Evolutionary conservation across 1,140 invertebrate species (phyloP), one percentile per base, ranked within the genome.

Genomic region (Globodera rostochiensis): DNA sequence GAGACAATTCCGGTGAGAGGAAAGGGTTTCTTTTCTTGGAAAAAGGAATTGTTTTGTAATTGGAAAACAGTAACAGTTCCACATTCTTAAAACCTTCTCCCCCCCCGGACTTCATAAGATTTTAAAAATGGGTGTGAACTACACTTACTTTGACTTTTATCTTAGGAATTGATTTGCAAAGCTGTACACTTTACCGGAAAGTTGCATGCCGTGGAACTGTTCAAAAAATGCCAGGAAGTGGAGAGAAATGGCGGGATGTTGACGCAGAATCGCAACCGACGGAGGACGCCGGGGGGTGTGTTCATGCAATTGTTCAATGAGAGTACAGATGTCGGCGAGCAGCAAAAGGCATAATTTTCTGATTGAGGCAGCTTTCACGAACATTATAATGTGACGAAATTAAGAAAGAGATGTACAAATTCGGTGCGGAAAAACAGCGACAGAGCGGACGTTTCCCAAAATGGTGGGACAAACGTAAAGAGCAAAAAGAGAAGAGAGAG

Each of bases 241-340:
- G 83, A 84, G 53, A 74, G 84, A 45, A 46, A 46, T n/a, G 83
- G 83, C 5, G 83, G 80, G 82, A 88, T 89, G 84, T 74, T 77
- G 36, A 77, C 66, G 21, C 45, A 80, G 60, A 76, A 81, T 45
- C 73, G 79, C n/a, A 64, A 49, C 47, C 66, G 83, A 13, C 70
- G 84, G 53, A 50, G 84, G 75, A 83, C 80, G 7, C 84, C 84
- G 15, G 81, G 81, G 49, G 84, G 81, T 11, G 79, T 85, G n/a
- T 83, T 84, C 71, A 74, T 85, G 73, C 45, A 85, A 53, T 50
- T 83, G 21, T 77, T 82, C 46, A 82, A 82, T n/a, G 53, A 71
- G 25, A 49, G 75, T 21, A 25, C 49, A 82, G 69, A 80, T n/a
- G 73, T 82, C 49, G 71, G 50, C 36, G 66, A 67, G 1, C 75